Evolutionary conservation across 2,113 vertebrate genomes (phyloP), one percentile per base, ranked within the genome.

Genomic region (Hemicordylus capensis): DNA sequence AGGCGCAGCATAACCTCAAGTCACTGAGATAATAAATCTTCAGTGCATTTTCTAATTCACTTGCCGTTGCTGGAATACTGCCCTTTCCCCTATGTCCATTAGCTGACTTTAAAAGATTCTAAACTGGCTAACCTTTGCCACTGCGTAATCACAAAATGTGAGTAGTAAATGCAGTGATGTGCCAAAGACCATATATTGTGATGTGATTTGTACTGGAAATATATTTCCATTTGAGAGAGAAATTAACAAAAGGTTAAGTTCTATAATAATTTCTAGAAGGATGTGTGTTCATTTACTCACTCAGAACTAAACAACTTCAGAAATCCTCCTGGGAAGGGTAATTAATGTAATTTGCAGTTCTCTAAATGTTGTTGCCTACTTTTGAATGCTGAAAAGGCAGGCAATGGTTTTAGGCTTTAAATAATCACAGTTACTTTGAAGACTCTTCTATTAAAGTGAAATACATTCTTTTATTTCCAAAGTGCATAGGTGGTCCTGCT

Each of bases 161-260:
- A 31, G 51, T 69, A 58, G 42, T 20, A 59, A 48, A 70, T 39
- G 42, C 31, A 84, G 31, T 28, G 31, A 20, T 15, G 37, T 63
- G 84, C 75, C 83, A 85, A 85, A 70, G 39, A 44, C 39, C 63
- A 58, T 69, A 85, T 91, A 84, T 0, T 61, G 70, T n/a, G 17
- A 48, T 81, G 86, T 86, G 78, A 87, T 92, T 90, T 89, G 81
- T 89, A 39, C 73, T 28, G 72, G 83, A 88, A 93, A 67, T 75
- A 84, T 48, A 44, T 76, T 48, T 82, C 37, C 83, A 80, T 92
- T 89, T 81, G 84, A 84, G 90, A 75, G 61, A 24, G 54, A 42
- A 37, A 87, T 85, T 91, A 91, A 87, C 89, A 0, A 69, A 70
- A 15, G 1, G 48, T 56, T 83, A 89, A 84, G 73, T 80, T 83